These are phyloP conservation scores for Mus spicilegus DNA, from an alignment of 2,113 vertebrate genomes.

Conservation along the genomic window DNA sequence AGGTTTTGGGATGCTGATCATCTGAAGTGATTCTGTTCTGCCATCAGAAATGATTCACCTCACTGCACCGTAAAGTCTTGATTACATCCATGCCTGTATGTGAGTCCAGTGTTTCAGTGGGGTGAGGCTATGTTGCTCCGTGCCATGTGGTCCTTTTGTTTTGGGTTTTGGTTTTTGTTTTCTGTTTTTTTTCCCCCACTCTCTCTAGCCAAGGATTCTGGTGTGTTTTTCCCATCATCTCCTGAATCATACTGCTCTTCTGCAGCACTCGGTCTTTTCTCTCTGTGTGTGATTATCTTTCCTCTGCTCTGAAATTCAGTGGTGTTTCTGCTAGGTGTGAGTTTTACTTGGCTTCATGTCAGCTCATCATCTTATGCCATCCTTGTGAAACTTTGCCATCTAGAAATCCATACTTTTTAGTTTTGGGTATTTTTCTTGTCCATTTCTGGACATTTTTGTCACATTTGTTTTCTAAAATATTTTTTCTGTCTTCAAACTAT, in stretches of 20 bases:
- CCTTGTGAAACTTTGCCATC: neutral
- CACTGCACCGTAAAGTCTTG: neutral
- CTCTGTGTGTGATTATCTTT: slow-evolving; percentile 18
- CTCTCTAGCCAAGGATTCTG: neutral
- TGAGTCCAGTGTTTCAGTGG: neutral
- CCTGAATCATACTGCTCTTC: neutral
- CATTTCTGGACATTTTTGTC: neutral
- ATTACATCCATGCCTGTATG: neutral
- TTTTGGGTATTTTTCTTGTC: neutral
- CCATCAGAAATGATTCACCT: neutral
- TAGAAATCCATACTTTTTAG: neutral
- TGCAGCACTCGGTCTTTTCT: neutral
- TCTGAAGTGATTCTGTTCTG: neutral
- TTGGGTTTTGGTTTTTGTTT: too few relatives aligned
- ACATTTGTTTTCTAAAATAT: neutral
- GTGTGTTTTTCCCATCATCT: neutral
- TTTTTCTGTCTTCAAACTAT: neutral
- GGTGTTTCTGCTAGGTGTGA: neutral
- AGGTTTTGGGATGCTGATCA: neutral
- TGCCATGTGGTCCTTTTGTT: neutral
- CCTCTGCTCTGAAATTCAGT: slow-evolving; percentile 5
- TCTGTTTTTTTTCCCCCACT: too few relatives aligned
- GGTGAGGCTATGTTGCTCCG: neutral
- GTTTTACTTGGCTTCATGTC: neutral
- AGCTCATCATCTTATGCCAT: neutral